A percentile compares a stretch with the other conserved stretches of the same genome.
Conservation (phyloP, 2,888 invertebrate species). For the Lasius platythorax region DNA sequence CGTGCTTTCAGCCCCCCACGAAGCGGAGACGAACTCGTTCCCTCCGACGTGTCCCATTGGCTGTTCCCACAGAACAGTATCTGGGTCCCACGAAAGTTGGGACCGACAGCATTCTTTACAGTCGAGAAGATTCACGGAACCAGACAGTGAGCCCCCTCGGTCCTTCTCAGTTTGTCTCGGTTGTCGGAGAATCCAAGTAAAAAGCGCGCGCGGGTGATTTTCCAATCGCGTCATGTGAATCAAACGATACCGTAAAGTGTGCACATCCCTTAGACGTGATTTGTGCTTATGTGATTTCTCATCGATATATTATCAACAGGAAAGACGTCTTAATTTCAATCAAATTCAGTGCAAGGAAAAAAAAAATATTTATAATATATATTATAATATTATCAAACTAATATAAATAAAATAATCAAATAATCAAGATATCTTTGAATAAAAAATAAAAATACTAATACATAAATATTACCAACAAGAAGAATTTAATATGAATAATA, state of each 20-base stretch:
- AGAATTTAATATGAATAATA: slow-evolving; percentile 29
- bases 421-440: not conserved
- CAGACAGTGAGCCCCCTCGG: slow-evolving; percentile 42
- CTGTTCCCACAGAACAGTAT: slow-evolving; percentile 68
- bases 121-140: slow-evolving; percentile 66
- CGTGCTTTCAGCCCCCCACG: slow-evolving; percentile 66
- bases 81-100: slow-evolving; percentile 80
- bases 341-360: not conserved
- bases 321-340: not conserved
- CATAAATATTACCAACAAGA: not conserved
- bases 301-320: not conserved
- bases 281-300: slow-evolving; percentile 15
- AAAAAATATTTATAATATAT: not conserved
- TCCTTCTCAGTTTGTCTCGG: slow-evolving; percentile 7
- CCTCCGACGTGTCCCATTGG: slow-evolving; percentile 73
- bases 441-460: not conserved
- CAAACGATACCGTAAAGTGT: not conserved
- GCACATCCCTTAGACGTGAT: not conserved
- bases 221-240: slow-evolving; percentile 11
- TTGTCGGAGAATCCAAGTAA: not conserved
- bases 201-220: not conserved
- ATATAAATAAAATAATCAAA: not conserved
- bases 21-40: slow-evolving; percentile 77
- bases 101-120: slow-evolving; percentile 67
- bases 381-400: not conserved